Evolutionary conservation across 2,797 vertebrate species (phyloP), one percentile per base, ranked within the genome.

Genomic region (Astyanax mexicanus): DNA sequence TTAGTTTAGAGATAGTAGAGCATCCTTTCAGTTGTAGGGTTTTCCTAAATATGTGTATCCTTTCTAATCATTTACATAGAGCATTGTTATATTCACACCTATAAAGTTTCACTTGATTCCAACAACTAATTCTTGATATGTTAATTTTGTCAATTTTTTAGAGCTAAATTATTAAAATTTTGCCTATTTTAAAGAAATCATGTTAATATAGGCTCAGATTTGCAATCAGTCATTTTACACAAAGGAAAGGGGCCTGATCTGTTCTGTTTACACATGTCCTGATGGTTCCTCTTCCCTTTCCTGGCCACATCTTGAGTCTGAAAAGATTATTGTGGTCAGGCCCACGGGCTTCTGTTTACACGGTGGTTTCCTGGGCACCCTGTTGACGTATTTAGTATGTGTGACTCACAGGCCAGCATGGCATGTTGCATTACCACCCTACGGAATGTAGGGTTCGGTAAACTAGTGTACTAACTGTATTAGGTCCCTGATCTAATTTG

Each of bases 281-380:
- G n/a, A 45, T 42, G 25, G 8, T 42, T 35, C 44, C 25, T 60
- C 44, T 69, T 75, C 27, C 29, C 6, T 29, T 21, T 12, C 23
- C 40, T 32, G 27, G 21, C 19, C 23, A 2, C 40, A 15, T 37
- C n/a, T 61, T 61, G 13, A 38, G 51, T 32, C 60, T 23, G 42
- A 13, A 37, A 64, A 64, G 23, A 73, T 23, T 74, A 44, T 74
- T 74, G 37, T 55, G 72, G 61, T 74, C 49, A 66, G 23, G 60
- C 40, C n/a, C 49, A 74, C 5, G 3, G 58, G 49, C 60, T 15
- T 74, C 23, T 65, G 45, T 40, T 64, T 38, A 44, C 25, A 67
- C 21, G 35, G 47, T 57, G 40, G 42, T 58, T 66, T 66, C n/a
- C 60, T 72, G 44, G 69, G 29, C 45, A 67, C 25, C 58, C 25